phyloP scores from a whole-genome alignment of 2,888 invertebrate genomes.

The Microctonus brassicae region DNA sequence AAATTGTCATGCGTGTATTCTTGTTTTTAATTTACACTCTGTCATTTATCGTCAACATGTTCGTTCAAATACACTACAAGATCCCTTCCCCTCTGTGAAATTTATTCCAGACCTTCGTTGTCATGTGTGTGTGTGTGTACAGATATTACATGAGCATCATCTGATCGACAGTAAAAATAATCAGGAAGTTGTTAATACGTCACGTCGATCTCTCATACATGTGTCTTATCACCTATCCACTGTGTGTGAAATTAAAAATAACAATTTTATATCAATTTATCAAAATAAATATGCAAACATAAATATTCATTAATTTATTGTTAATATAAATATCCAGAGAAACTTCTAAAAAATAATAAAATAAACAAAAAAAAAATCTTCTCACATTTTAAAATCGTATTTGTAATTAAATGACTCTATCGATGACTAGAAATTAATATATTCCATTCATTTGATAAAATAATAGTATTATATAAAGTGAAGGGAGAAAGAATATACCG shows the following conservation, averaged over 20 bases:
- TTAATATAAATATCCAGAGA: no score
- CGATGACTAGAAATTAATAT: no score
- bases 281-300: no score
- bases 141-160: not conserved
- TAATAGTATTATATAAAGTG: slow-evolving; percentile 21
- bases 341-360: not conserved
- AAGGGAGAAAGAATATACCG: slow-evolving; percentile 19
- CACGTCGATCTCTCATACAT: slow-evolving; percentile 35
- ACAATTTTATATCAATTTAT: slow-evolving; percentile 16
- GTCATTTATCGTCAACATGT: no score
- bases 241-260: not conserved
- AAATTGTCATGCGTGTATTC: no score
- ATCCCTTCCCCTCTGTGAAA: slow-evolving; percentile 1
- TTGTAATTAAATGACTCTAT: no score
- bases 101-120: slow-evolving; percentile 3
- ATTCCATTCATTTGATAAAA: slow-evolving; percentile 30
- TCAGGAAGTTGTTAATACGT: slow-evolving; percentile 47
- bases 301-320: no score
- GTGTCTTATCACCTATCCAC: not conserved
- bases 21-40: no score
- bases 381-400: no score
- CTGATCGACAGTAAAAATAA: slow-evolving; percentile 38
- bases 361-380: no score
- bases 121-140: not conserved
- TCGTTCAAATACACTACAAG: no score